Percentiles rank a stretch among this genome's conserved stretches.
Evolutionary conservation across 2,797 vertebrate species (phyloP).

Genomic region (Nyctalus aviator): DNA sequence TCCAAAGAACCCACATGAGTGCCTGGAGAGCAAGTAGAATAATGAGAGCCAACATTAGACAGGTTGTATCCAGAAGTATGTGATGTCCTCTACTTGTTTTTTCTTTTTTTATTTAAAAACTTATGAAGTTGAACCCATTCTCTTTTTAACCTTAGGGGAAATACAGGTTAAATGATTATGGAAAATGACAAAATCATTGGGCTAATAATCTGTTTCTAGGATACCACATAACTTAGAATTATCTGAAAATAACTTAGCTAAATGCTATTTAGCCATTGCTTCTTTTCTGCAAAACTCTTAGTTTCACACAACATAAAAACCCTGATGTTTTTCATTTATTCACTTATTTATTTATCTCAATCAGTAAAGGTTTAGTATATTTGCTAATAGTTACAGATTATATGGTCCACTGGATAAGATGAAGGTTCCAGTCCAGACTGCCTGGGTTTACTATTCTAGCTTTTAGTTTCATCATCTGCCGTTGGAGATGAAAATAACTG

Average conservation of each 20-base stretch:
- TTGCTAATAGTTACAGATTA: neutral
- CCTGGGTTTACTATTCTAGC: neutral
- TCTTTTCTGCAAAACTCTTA: neutral
- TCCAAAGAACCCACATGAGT: neutral
- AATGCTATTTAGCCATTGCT: slow-evolving; percentile 19
- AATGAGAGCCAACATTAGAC: neutral
- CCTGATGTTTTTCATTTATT: neutral
- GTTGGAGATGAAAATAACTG: neutral
- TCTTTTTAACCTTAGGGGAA: neutral
- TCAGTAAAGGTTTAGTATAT: neutral
- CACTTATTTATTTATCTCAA: slow-evolving; percentile 1
- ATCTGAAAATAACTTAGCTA: slow-evolving; percentile 30
- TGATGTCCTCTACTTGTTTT: neutral
- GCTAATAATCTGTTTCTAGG: neutral
- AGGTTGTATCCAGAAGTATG: neutral
- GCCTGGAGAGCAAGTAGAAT: neutral
- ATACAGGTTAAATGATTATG: slow-evolving; percentile 15
- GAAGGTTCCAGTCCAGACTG: neutral
- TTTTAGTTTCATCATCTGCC: slow-evolving; percentile 7
- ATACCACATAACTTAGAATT: neutral
- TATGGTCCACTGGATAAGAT: neutral
- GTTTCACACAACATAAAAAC: neutral
- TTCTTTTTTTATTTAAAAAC: neutral
- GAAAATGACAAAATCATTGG: slow-evolving; percentile 8
- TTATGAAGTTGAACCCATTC: neutral